Percentiles rank a stretch among this genome's conserved stretches.
Evolutionary conservation across 2,113 vertebrate genomes (phyloP).

Genomic region (Ammodytes dubius): DNA sequence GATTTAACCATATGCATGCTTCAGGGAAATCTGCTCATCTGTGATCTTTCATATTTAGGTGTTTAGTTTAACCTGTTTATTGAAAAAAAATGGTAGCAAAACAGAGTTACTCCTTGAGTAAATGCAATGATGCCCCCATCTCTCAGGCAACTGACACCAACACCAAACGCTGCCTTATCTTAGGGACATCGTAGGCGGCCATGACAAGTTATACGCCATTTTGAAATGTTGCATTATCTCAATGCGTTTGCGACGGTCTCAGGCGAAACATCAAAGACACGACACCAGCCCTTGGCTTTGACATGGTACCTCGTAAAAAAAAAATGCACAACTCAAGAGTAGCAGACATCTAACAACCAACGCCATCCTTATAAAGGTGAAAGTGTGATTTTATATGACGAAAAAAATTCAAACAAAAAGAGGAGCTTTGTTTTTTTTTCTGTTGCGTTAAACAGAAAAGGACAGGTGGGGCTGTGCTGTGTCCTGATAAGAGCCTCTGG

Average conservation of each 20-base stretch:
- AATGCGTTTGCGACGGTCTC: slow-evolving; percentile 60
- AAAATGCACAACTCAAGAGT: slow-evolving; percentile 51
- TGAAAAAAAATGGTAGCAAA: slow-evolving; percentile 61
- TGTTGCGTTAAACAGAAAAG: slow-evolving; percentile 75
- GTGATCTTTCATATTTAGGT: slow-evolving; percentile 73
- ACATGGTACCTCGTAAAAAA: slow-evolving; percentile 59
- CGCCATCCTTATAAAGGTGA: slow-evolving; percentile 44
- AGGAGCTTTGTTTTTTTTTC: slow-evolving; percentile 42
- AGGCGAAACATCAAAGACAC: slow-evolving; percentile 80
- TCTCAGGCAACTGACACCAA: slow-evolving; percentile 64
- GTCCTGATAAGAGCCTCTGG: slow-evolving; percentile 75
- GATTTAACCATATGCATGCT: slow-evolving; percentile 68
- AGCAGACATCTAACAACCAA: slow-evolving; percentile 60
- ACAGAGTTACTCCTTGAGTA: slow-evolving; percentile 44
- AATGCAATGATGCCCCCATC: slow-evolving; percentile 51
- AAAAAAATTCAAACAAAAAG: slow-evolving; percentile 41
- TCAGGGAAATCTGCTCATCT: slow-evolving; percentile 73
- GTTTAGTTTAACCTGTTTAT: slow-evolving; percentile 68
- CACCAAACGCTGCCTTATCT: slow-evolving; percentile 71
- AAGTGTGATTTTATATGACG: slow-evolving; percentile 57
- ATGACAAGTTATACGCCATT: slow-evolving; percentile 73
- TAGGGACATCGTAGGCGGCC: slow-evolving; percentile 71
- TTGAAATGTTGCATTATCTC: slow-evolving; percentile 71
- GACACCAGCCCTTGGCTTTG: slow-evolving; percentile 71
- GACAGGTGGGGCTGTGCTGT: slow-evolving; percentile 81